These are phyloP conservation scores for Lypha dubia DNA, from an alignment of 2,888 invertebrate genomes.

Conservation along the genomic window DNA sequence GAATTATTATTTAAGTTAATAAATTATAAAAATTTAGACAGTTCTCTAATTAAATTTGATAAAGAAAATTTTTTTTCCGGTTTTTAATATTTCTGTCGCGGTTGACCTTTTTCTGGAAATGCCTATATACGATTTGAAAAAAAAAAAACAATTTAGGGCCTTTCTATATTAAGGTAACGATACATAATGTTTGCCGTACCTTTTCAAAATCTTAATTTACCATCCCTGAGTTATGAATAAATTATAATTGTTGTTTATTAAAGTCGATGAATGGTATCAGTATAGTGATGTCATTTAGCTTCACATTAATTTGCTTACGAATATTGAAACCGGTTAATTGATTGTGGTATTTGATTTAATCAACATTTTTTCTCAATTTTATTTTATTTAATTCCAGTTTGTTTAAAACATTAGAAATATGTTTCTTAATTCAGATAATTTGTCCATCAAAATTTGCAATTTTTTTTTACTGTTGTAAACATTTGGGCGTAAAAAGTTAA, in stretches of 20 bases:
- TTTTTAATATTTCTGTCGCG: no score
- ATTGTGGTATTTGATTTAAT: background rate
- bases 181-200: no score
- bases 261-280: constrained; percentile 65
- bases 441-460: constrained; percentile 21
- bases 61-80: no score
- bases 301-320: constrained; percentile 45
- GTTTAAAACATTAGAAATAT: constrained; percentile 15
- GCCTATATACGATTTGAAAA: no score
- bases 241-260: constrained; percentile 51
- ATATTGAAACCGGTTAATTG: constrained; percentile 57
- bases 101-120: no score
- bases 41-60: no score
- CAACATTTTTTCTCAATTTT: background rate
- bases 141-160: no score
- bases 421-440: constrained; percentile 39
- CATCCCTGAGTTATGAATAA: constrained; percentile 29
- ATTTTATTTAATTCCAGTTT: constrained; percentile 1
- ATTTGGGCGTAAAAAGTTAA: background rate
- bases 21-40: no score
- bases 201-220: background rate
- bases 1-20: no score
- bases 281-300: constrained; percentile 69
- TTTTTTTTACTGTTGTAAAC: background rate
- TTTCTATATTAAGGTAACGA: no score